Evolutionary conservation across 2,888 invertebrate genomes (phyloP), one percentile per base, ranked within the genome.

Genomic region (Phrixothrix hirtus): DNA sequence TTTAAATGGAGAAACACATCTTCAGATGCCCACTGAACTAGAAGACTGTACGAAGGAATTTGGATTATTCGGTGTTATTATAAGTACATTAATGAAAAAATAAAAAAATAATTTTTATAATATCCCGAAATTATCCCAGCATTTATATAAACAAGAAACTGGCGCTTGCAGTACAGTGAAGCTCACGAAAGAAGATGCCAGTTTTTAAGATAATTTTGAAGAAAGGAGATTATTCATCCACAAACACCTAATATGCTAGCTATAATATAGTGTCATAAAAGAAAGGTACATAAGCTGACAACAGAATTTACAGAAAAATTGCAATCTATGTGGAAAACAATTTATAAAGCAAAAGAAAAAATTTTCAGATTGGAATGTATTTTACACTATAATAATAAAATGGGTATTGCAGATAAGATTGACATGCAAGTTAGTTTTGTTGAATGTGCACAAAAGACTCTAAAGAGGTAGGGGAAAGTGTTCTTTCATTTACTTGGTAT

Each of bases 341-440:
- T 49, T 38, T 7, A 21, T 21, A 48, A 14, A 37, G 62, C 60
- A n/a, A 42, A 42, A 26, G 52, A 58, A 55, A 13, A 38, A 3
- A 57, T 55, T 42, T 11, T 32, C n/a, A 68, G 71, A 44, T 65
- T 68, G 21, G 43, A 37, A 25, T 52, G 42, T 29, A 49, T 71
- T 15, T 11, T 64, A 11, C 63, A 66, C n/a, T 66, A 70, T 41
- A 62, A 67, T 50, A 44, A 51, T 16, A 62, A 62, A 25, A 69
- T 65, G 63, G 60, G 61, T 13, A 55, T 58, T 30, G 61, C 68
- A 10, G 66, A 66, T 39, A 58, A 58, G 45, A 43, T 45, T 15
- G 66, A 68, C 44, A 65, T 61, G 61, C 46, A 58, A 17, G 44
- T 65, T 9, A 57, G 56, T 39, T 55, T 26, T 29, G 31, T 32